Evolutionary conservation across 2,113 vertebrate species (phyloP), one percentile per base, ranked within the genome.

Genomic region (Sphyrna mokarran): DNA sequence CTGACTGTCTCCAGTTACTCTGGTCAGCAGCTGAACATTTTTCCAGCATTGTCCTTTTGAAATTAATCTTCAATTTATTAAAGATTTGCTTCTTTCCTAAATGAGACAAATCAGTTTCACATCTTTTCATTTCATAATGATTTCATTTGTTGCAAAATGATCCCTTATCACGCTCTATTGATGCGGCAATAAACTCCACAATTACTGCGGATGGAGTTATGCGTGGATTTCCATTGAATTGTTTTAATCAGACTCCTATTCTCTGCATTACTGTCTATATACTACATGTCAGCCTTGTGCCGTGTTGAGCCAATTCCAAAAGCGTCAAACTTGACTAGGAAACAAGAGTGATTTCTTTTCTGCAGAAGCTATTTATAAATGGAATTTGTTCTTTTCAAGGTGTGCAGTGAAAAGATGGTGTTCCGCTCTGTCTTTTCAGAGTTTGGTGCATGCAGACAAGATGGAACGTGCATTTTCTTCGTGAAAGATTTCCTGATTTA

Each of bases 21-120:
- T 16, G 16, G 66, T 18, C 66, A 68, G 14, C 66, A 68, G 14
- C 66, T 18, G 66, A 14, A 16, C 8, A 93, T 68, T 3, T 93
- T 93, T 22, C 20, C 2, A 37, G 18, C 61, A 66, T 93, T 68
- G 37, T 37, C 89, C 33, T 20, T 93, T 40, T n/a, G 37, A 66
- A 93, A 93, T 37, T 93, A 37, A 93, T 93, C 37, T 93, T 93
- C 33, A 66, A 66, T 66, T 93, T 37, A 66, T 63, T 66, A 22
- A 0, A 93, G 89, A 33, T 61, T 29, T 29, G 33, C 16, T 68
- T 68, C 18, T 68, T 18, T 68, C 23, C n/a, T 37, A 80, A 93
- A 93, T 66, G 61, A 93, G n/a, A 63, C 33, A 63, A 83, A 66
- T 63, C 89, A 91, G 61, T 66, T 93, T 22, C 33, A 37, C 14